These are phyloP conservation scores for Plagodis pulveraria DNA, from an alignment of 2,888 invertebrate species.

Conservation along the genomic window DNA sequence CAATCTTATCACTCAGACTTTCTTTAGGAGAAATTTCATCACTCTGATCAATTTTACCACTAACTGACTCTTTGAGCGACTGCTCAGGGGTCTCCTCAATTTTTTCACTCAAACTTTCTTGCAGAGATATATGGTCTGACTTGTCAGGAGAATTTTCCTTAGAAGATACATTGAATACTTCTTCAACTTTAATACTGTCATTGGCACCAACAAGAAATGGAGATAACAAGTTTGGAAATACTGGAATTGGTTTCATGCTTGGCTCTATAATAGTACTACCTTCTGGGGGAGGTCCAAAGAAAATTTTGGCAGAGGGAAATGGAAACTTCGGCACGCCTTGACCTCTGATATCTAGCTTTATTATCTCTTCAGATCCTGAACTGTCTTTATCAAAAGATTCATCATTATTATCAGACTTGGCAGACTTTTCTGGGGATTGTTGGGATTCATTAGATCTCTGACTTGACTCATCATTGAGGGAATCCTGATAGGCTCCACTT, in stretches of 20 bases:
- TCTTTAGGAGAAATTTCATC: conserved; percentile 29
- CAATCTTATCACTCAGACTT: conserved; percentile 54
- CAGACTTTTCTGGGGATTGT: conserved; percentile 45
- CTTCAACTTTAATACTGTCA: conserved; percentile 59
- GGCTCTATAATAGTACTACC: conserved; percentile 63
- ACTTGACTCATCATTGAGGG: conserved; percentile 53
- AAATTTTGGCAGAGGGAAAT: conserved; percentile 68
- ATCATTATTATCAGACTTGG: conserved; percentile 38
- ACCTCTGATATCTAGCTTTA: conserved; percentile 79
- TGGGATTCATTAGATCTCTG: conserved; percentile 47
- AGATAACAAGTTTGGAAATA: conserved; percentile 68
- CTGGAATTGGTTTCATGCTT: conserved; percentile 59
- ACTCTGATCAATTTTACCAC: conserved; percentile 65
- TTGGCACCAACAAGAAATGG: conserved; percentile 69
- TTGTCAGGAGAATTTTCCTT: conserved; percentile 39
- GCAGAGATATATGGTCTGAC: conserved; percentile 17
- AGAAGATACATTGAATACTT: conserved; percentile 52
- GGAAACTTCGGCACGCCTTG: conserved; percentile 67
- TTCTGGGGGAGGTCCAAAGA: conserved; percentile 77
- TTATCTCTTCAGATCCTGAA: conserved; percentile 78
- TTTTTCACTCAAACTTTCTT: conserved; percentile 24
- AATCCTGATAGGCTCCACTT: conserved; percentile 68
- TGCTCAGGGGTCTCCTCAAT: conserved; percentile 30
- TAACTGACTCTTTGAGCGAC: conserved; percentile 55
- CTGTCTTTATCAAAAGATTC: conserved; percentile 53